A percentile compares a stretch with the other conserved stretches of the same genome.
These are phyloP conservation scores for Diacarnus erythraeanus DNA, from an alignment of 37 sponge, comb jelly and placozoan species.

Conservation along the genomic window DNA sequence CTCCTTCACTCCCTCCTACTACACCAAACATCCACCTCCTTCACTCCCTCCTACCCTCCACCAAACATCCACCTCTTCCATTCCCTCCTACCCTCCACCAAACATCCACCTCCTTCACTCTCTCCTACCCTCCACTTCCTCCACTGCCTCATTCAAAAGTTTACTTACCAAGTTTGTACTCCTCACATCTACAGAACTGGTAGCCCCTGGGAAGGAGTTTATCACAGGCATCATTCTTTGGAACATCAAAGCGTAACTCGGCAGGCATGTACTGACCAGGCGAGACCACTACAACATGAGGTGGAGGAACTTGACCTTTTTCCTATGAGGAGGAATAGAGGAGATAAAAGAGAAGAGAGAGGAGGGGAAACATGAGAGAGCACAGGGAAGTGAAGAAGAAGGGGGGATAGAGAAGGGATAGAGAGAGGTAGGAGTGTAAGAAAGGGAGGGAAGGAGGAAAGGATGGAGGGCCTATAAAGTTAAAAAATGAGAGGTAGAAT, in stretches of 20 bases:
- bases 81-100: no score
- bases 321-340: slow-evolving; percentile 1
- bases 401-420: neutral
- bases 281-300: slow-evolving; percentile 57
- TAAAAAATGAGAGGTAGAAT: neutral
- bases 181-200: slow-evolving; percentile 59
- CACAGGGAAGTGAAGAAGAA: neutral
- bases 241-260: slow-evolving; percentile 20
- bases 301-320: slow-evolving; percentile 41
- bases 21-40: no score
- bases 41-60: no score
- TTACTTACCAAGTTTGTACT: slow-evolving; percentile 81
- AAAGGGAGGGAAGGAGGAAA: neutral
- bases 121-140: no score
- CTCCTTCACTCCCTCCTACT: no score
- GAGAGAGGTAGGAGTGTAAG: neutral
- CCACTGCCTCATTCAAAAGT: no score
- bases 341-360: neutral
- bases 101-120: no score
- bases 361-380: neutral
- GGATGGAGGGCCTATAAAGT: neutral
- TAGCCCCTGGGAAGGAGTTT: slow-evolving; percentile 64
- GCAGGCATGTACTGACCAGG: slow-evolving; percentile 37
- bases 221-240: slow-evolving; percentile 47
- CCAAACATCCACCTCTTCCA: no score